phyloP scores from a whole-genome alignment of 1,140 invertebrate species.

The Drosophila ananassae region DNA sequence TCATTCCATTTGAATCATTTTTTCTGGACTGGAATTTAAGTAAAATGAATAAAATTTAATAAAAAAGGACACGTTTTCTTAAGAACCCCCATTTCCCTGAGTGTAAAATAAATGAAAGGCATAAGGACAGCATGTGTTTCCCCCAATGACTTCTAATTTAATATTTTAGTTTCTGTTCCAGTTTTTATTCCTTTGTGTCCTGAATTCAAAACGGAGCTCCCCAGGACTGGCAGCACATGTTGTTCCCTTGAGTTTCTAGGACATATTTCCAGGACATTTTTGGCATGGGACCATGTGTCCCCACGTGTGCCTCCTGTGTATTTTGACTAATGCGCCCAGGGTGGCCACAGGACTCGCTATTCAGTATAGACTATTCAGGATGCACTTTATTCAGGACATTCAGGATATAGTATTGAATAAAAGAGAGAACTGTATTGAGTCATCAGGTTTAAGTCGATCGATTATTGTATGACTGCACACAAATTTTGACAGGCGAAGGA shows the following conservation, averaged over 20 bases:
- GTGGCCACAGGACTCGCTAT: conserved; percentile 33
- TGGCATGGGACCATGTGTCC: conserved; percentile 12
- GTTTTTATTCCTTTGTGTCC: not conserved
- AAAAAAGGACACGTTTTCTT: too few species aligned
- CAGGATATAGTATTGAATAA: not conserved
- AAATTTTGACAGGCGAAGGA: conserved; percentile 61
- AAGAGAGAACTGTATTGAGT: conserved; percentile 52
- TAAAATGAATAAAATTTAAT: too few species aligned
- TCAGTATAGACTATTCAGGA: too few species aligned
- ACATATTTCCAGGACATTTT: conserved; percentile 16
- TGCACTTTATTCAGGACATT: not conserved
- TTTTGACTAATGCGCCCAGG: conserved; percentile 65
- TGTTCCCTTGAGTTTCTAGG: conserved; percentile 4
- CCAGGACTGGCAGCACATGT: conserved; percentile 55
- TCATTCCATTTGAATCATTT: too few species aligned
- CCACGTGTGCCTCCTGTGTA: conserved; percentile 46
- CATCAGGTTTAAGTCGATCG: conserved; percentile 42
- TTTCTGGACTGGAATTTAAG: too few species aligned
- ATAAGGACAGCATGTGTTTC: conserved; percentile 64
- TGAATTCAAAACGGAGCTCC: conserved; percentile 20
- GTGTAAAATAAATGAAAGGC: conserved; percentile 15
- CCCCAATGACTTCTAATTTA: not conserved
- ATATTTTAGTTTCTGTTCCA: conserved; percentile 4
- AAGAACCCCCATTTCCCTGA: not conserved
- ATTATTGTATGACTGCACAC: conserved; percentile 38